A percentile compares a stretch with the other conserved stretches of the same genome.
phyloP scores from a whole-genome alignment of 53 echinoderm and acorn worm genomes.

The Paracentrotus lividus region DNA sequence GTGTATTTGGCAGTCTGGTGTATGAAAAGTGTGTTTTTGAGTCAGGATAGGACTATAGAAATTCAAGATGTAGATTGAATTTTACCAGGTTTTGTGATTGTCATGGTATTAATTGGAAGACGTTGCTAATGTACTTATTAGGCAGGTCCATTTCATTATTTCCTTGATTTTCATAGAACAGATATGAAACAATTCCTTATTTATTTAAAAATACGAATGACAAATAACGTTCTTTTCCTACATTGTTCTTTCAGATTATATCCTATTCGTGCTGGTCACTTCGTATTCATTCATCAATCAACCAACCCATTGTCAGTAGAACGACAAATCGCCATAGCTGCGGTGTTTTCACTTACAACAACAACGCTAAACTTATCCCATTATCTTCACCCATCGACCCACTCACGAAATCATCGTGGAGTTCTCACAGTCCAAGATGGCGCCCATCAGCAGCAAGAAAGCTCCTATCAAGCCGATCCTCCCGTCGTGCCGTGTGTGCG shows the following conservation, averaged over 20 bases:
- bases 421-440: slow-evolving; percentile 12
- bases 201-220: no score
- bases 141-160: neutral
- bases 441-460: slow-evolving; percentile 76
- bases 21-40: neutral
- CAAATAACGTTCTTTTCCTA: neutral
- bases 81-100: neutral
- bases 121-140: neutral
- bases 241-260: slow-evolving; percentile 44
- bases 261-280: slow-evolving; percentile 60
- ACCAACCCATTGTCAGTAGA: neutral
- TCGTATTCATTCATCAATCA: neutral
- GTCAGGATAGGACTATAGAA: neutral
- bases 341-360: no score
- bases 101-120: neutral
- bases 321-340: neutral
- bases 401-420: neutral
- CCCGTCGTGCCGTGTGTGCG: slow-evolving; percentile 91
- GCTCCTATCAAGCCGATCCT: slow-evolving; percentile 82
- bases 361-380: neutral
- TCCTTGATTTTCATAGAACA: neutral
- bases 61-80: no score
- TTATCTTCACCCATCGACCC: neutral
- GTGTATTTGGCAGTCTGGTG: neutral
- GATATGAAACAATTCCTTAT: no score